Percentiles rank a stretch among this genome's conserved stretches.
These are phyloP conservation scores for Halcyon chelicuti DNA, from an alignment of 2,797 vertebrate species.

Conservation along the genomic window DNA sequence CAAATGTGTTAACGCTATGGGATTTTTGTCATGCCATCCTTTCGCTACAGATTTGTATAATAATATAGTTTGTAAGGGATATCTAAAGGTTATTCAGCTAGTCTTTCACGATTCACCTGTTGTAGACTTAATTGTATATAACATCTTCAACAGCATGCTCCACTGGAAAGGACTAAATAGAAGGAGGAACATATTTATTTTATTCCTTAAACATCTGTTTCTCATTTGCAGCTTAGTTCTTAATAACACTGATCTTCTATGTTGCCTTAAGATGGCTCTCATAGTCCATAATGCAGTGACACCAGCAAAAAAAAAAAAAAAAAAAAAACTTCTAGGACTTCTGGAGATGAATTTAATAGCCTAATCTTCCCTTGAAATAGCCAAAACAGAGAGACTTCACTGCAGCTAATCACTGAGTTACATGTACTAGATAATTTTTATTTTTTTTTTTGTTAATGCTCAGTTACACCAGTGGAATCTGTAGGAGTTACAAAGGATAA, in stretches of 20 bases:
- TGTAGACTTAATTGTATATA: neutral
- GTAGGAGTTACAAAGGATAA: neutral
- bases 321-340: neutral
- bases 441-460: neutral
- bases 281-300: neutral
- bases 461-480: neutral
- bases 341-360: neutral
- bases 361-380: neutral
- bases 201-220: neutral
- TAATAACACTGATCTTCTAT: neutral
- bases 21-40: neutral
- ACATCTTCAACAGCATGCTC: neutral
- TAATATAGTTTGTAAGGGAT: neutral
- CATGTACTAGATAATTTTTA: too few relatives aligned
- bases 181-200: neutral
- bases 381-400: neutral
- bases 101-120: fast-evolving
- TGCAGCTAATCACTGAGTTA: neutral
- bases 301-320: neutral
- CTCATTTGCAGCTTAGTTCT: neutral
- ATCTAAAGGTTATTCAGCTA: neutral
- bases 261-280: neutral
- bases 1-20: neutral
- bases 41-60: neutral
- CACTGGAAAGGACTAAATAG: neutral